Evolutionary conservation across 2,888 invertebrate genomes (phyloP), one percentile per base, ranked within the genome.

Genomic region (Hypomecis atomaria): DNA sequence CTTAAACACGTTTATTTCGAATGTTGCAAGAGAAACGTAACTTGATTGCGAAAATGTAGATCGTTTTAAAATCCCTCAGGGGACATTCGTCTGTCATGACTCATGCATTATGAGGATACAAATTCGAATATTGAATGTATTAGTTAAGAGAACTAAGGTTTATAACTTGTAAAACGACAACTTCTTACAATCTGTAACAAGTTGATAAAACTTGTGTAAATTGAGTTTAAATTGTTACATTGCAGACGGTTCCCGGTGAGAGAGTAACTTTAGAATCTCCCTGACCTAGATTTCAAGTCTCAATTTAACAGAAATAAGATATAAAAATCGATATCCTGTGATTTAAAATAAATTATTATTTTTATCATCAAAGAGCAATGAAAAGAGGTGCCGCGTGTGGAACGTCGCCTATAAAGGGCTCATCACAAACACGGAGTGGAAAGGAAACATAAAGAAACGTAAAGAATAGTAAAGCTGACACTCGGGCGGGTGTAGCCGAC

Each of bases 341-440:
- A 58, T 58, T 49, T 11, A 48, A 57, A 53, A 58, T 23, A 13
- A 23, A 2, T n/a, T 33, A 33, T 58, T 58, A 49, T 49, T 49
- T 42, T 36, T 37, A 45, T 58, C 50, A 23, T 37, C 48, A 49
- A 48, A 55, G 36, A 56, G 23, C 40, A 59, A 45, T 40, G 13
- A 56, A 40, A 47, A 38, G 13, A 44, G 37, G 23, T 33, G 38
- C 48, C 58, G 42, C 58, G 55, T 53, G 65, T 65, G 53, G 57
- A 58, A 64, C 64, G 48, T 53, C 58, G 52, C 55, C 54, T 60
- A 62, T 67, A 67, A 70, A 60, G 55, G 53, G 40, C 52, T 62
- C 60, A 62, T 65, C 59, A 67, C 62, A 63, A 63, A 69, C 67
- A 71, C 67, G 56, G 59, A 61, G 50, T 62, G 61, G 52, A 67